Base-by-base conservation (phyloP, 2,113 vertebrate genomes). In the Zosterops hypoxanthus region DNA sequence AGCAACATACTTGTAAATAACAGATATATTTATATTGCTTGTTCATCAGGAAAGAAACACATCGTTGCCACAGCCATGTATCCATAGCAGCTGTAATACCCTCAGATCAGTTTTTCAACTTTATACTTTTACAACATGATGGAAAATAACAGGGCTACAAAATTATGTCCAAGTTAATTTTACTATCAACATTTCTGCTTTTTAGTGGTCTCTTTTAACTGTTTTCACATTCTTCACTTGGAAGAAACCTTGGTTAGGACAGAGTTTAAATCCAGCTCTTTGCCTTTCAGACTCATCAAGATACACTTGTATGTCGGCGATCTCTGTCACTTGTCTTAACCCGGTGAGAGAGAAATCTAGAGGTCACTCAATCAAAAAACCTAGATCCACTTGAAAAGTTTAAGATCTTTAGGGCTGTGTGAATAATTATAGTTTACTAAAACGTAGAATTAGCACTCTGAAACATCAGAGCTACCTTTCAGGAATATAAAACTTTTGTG, bases 1-100 rank as follows among this genome's bases (percentile, higher is more conserved):
- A 91, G 86, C 57, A 93, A 89, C 86, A 86, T 12, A 31, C 93
- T 97, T 97, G 71, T 97, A 97, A 97, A 98, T 97, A 98, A 97
- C 90, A 90, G 92, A 95, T 97, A 94, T 94, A 97, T 97, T 97
- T 97, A 89, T 97, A 93, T 89, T 86, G 84, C 95, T 95, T 95
- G 68, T 86, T 95, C 95, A 97, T 85, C 72, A 53, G 94, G 89
- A 96, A 96, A 95, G 92, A 97, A 97, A 89, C 94, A 60, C 69
- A 82, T 90, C 81, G 44, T 90, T 97, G 87, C 63, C 23, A 60
- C 42, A 94, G 65, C 56, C 56, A 26, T 90, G 70, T 86, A 94
- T 88, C 88, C 88, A 71, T 50, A 96, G 86, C 72, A 97, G 94
- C 85, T 96, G 82, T 93, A 89, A 92, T 90, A 82, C 63, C 65